These are phyloP conservation scores for Cancer borealis DNA, from an alignment of 2,888 invertebrate species.

Conservation along the genomic window DNA sequence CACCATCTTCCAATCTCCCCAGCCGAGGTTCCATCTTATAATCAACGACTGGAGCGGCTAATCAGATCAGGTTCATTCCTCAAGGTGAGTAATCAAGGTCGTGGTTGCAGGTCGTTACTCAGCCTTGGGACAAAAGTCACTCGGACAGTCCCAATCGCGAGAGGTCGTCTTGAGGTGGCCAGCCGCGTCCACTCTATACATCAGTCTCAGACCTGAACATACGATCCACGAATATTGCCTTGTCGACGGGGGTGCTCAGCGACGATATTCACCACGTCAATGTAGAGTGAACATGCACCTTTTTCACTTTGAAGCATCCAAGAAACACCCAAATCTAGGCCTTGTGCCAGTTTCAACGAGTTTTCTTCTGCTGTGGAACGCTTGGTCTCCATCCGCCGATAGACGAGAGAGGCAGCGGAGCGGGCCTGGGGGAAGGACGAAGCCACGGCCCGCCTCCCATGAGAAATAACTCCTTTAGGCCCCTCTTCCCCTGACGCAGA, in stretches of 20 bases:
- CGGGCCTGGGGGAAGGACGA: not conserved
- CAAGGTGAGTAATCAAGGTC: slow-evolving; percentile 52
- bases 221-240: not conserved
- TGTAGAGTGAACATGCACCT: not conserved
- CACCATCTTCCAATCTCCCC: slow-evolving; percentile 12
- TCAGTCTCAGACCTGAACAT: slow-evolving; percentile 22
- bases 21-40: not conserved
- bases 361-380: not conserved
- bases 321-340: not conserved
- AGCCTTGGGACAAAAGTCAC: slow-evolving; percentile 57
- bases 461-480: slow-evolving; percentile 37
- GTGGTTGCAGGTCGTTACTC: slow-evolving; percentile 51
- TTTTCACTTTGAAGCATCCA: not conserved
- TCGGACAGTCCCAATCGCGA: slow-evolving; percentile 46
- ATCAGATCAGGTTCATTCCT: slow-evolving; percentile 45
- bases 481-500: slow-evolving; percentile 14
- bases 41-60: slow-evolving; percentile 33
- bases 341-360: not conserved
- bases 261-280: not conserved
- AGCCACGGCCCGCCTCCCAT: slow-evolving; percentile 29
- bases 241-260: not conserved
- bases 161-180: not conserved
- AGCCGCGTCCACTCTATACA: not conserved
- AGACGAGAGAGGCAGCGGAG: not conserved
- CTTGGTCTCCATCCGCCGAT: not conserved